A percentile compares a stretch with the other conserved stretches of the same genome.
These are phyloP conservation scores for Pachydiplax longipennis DNA, from an alignment of 2,888 invertebrate genomes.

Conservation along the genomic window DNA sequence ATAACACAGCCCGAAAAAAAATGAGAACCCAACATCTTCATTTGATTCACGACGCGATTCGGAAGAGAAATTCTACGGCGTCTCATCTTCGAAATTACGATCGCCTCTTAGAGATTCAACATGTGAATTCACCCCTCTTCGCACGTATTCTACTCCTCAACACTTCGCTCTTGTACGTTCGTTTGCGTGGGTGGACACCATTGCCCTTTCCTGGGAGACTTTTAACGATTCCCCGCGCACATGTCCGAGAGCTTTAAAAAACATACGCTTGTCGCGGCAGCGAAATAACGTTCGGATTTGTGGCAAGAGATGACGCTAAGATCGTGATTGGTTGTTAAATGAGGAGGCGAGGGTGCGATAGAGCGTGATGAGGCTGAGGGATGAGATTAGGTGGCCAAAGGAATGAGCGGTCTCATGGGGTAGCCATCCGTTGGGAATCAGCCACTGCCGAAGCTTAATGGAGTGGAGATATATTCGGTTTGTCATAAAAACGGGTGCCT, in stretches of 20 bases:
- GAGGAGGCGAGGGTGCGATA: background rate
- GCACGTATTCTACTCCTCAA: background rate
- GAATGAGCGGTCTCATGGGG: background rate
- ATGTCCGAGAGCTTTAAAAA: background rate
- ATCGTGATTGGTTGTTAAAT: background rate
- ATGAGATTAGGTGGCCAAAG: background rate
- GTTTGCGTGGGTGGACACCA: background rate
- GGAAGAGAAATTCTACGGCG: background rate
- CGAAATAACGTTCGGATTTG: background rate
- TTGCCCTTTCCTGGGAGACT: background rate
- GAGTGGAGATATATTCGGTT: no score
- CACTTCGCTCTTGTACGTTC: background rate
- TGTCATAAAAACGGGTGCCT: no score
- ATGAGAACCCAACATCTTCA: background rate
- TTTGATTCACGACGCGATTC: background rate
- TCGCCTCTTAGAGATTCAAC: background rate
- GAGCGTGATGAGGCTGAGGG: background rate
- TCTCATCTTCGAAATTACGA: background rate
- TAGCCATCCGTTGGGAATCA: background rate
- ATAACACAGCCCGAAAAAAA: background rate
- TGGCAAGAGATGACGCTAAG: background rate
- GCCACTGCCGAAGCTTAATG: no score
- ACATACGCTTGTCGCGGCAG: background rate
- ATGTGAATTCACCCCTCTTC: background rate
- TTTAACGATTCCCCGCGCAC: background rate